Percentiles rank a stretch among this genome's conserved stretches.
phyloP scores from a whole-genome alignment of 1,140 invertebrate species.

The Neelides sp. region DNA sequence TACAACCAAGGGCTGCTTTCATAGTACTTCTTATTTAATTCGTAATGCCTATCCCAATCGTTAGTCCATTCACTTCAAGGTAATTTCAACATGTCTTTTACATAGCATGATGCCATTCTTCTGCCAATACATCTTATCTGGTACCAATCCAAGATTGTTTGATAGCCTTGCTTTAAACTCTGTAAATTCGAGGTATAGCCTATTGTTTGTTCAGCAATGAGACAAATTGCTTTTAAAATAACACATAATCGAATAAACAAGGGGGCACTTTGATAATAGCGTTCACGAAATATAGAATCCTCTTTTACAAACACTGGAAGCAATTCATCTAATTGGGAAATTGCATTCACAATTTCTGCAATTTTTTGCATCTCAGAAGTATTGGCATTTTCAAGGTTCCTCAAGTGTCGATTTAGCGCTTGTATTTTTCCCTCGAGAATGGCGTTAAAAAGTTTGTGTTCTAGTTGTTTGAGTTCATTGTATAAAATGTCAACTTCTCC shows the following conservation, averaged over 20 bases:
- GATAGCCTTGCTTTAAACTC: background rate
- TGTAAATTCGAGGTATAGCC: background rate
- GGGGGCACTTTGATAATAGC: background rate
- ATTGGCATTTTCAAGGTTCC: background rate
- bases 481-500: background rate
- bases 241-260: background rate
- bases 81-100: background rate
- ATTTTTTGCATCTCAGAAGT: background rate
- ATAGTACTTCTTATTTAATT: too few species aligned
- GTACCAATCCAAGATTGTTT: background rate
- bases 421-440: background rate
- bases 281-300: background rate
- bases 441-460: background rate
- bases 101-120: background rate
- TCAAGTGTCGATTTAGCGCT: background rate
- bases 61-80: too few species aligned
- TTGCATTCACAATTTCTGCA: background rate
- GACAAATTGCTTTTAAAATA: background rate
- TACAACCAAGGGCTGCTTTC: too few species aligned
- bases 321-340: background rate
- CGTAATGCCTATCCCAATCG: too few species aligned
- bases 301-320: background rate
- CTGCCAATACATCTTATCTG: background rate
- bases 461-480: background rate
- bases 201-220: background rate